Conservation (phyloP, 2,888 invertebrate species). For the Lypha dubia region DNA sequence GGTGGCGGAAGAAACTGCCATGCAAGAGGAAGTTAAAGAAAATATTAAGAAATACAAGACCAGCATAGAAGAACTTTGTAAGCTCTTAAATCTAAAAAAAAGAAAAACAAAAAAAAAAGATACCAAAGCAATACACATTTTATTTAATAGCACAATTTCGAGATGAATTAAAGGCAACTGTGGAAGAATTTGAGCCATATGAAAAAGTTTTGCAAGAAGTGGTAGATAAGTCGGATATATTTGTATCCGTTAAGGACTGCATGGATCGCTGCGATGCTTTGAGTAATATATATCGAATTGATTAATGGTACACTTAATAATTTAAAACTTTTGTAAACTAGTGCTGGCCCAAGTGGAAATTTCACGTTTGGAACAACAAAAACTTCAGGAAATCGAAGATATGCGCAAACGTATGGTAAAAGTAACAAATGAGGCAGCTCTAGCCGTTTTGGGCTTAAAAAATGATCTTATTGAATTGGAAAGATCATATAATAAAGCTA, state of each 20-base stretch:
- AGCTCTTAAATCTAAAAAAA: neutral
- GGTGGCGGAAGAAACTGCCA: constrained; percentile 77
- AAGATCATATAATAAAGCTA: constrained; percentile 79
- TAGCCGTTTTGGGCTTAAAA: constrained; percentile 81
- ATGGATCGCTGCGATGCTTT: constrained; percentile 82
- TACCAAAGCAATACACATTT: too few species aligned
- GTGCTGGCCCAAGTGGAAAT: constrained; percentile 83
- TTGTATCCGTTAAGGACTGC: constrained; percentile 81
- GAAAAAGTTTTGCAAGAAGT: constrained; percentile 81
- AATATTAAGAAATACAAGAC: constrained; percentile 76
- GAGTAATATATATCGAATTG: constrained; percentile 75
- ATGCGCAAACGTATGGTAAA: constrained; percentile 81
- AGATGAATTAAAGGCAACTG: constrained; percentile 76
- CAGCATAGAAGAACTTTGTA: constrained; percentile 73
- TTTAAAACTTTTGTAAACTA: constrained; percentile 59
- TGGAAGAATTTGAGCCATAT: constrained; percentile 80
- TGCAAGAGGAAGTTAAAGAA: constrained; percentile 76
- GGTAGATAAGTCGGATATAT: constrained; percentile 78
- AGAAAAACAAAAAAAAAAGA: neutral
- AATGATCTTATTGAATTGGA: constrained; percentile 81
- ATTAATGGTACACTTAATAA: neutral
- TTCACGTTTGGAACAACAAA: constrained; percentile 77
- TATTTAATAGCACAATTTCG: constrained; percentile 75
- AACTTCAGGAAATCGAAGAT: constrained; percentile 80
- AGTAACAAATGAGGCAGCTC: constrained; percentile 80